Evolutionary conservation across 2,888 invertebrate species (phyloP), one percentile per base, ranked within the genome.

Genomic region (Charanyca ferruginea): DNA sequence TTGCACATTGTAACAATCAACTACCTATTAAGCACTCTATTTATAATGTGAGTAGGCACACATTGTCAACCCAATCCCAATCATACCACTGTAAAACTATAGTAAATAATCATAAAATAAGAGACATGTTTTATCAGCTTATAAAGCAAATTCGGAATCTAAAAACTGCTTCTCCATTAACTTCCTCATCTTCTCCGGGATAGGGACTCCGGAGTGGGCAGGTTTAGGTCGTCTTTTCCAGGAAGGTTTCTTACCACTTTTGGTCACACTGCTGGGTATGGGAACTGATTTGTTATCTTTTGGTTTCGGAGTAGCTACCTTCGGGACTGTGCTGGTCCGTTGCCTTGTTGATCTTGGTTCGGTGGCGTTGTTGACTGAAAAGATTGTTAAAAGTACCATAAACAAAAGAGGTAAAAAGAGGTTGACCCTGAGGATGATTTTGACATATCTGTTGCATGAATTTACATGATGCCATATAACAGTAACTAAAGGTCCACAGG

Each of bases 151-250:
- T 72, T 91, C 85, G 11, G 85, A 69, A 35, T 90, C 86, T 54
- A 86, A 77, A 4, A 91, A 74, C 41, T 88, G 86, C 70, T 89
- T 89, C 47, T 86, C 86, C 28, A 92, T 75, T 6, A 93, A 55
- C 52, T 86, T 89, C 61, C 85, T 91, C 92, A 95, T 93, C 73
- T 94, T 94, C 59, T 93, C 93, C 0, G 95, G 94, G 0, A 94
- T 89, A 0, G 94, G 95, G 0, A 95, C 94, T 2, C 95, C 95
- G 0, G 94, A 94, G 65, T 95, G 95, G 0, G 95, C 95, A 0
- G 93, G 90, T 68, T 90, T 91, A 0, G 92, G 94, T 0, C 92
- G 87, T 4, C 90, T 80, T 28, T 92, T 93, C 90, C 91, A 91
- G 0, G 85, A 66, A 0, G 88, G 66, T 65, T 93, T 93, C 74